Base-by-base conservation (phyloP, 2,113 vertebrate genomes). In the Psammodynastes pulverulentus region DNA sequence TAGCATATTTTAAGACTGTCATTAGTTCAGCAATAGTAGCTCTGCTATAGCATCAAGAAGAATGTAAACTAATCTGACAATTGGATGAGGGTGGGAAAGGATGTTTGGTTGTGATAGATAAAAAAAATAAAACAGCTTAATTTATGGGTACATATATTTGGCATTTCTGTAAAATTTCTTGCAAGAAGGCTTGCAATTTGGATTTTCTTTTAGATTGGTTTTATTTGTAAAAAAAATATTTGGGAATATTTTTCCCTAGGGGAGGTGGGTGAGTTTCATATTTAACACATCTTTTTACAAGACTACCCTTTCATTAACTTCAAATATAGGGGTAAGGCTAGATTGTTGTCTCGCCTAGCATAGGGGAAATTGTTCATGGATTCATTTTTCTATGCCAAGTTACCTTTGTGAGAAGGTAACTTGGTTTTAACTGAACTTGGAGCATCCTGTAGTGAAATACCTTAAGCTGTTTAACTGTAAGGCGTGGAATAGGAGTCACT, bases 381-480 rank as follows among this genome's bases (percentile, higher is more conserved):
- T 97, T 97, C 97, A 89, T 89, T 97, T 97, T 97, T 97, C 97
- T 97, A 97, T 97, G 95, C 96, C 96, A 96, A 93, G 97, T 95
- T 97, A 95, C 96, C 96, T 97, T 95, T 95, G 96, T 96, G 96
- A 94, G 95, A 96, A 96, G 91, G 96, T 97, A 97, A n/a, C n/a
- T n/a, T n/a, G 94, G 94, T 95, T 96, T 96, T 95, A 96, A 97
- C 96, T 97, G 93, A 95, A 97, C 92, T 97, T 94, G 95, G 0
- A 92, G 92, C 94, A 97, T 96, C 96, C 97, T 98, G 97, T 98
- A 98, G 98, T 98, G 97, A 98, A 98, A 98, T 98, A 98, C 98
- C 98, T 98, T 98, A 98, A 98, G 97, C 97, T 98, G 98, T 97
- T 97, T 97, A 97, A 97, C 95, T 97, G 97, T 98, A 96, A 97